Evolutionary conservation across 1,140 invertebrate species (phyloP), one percentile per base, ranked within the genome.

Genomic region (Zaprionus camerounensis): DNA sequence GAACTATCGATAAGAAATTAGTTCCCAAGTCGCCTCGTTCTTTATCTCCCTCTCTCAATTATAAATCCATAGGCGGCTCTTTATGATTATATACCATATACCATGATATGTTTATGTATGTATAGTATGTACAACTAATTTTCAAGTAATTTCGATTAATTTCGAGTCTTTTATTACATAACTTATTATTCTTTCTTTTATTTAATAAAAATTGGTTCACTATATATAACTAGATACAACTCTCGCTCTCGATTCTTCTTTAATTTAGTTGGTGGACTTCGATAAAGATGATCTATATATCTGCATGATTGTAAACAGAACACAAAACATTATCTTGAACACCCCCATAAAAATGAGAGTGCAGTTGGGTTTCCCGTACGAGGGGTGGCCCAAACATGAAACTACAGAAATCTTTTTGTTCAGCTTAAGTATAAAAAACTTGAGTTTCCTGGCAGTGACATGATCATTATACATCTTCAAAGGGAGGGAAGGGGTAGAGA

Each of bases 131-230:
- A 61, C 49, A 53, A 34, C 31, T 34, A 34, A 34, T 11, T 34
- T 34, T 34, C 31, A 34, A 34, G 31, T 11, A 70, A 53, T 55
- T 55, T 63, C 36, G 61, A 17, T 59, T 65, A 64, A 34, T 34
- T 34, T 34, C 9, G 31, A 41, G 46, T 49, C 70, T 78, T 28
- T 61, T 87, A 79, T 82, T 82, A 72, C 72, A 71, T 87, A 90
- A 87, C 84, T 87, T 87, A 87, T 75, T 87, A 46, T 17, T 66
- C 31, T 64, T 75, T 57, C 53, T 73, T 87, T 87, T 84, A 90
- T 84, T 87, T 87, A 81, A 90, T 87, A 84, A 76, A 80, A 81
- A 83, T 79, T 84, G 81, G 72, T 87, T 87, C 78, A 71, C 84
- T 84, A 90, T 84, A 88, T 84, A 90, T 84, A 87, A 87, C 74